A percentile compares a stretch with the other conserved stretches of the same genome.
These are phyloP conservation scores for Muscicapa comitata DNA, from an alignment of 2,797 vertebrate genomes.

Conservation along the genomic window DNA sequence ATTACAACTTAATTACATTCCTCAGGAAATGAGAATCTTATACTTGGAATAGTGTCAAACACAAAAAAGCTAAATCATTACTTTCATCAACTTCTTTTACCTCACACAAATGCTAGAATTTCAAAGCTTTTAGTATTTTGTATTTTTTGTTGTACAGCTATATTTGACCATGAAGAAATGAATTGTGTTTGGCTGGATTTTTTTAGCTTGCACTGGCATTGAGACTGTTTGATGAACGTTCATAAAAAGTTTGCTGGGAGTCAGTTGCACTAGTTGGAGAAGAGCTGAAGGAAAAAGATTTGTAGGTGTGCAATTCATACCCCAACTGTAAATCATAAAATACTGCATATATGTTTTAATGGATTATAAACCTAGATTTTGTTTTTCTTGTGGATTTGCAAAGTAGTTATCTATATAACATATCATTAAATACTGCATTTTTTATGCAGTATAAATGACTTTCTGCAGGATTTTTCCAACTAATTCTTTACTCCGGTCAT, in stretches of 20 bases:
- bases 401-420: background rate
- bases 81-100: background rate
- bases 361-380: background rate
- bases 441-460: background rate
- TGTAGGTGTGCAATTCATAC: background rate
- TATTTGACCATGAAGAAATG: background rate
- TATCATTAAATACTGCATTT: background rate
- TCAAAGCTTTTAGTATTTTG: background rate
- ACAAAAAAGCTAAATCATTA: background rate
- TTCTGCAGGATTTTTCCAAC: background rate
- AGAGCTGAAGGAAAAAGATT: background rate
- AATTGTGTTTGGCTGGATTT: background rate
- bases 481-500: background rate
- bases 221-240: background rate
- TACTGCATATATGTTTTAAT: background rate
- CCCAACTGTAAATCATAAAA: background rate
- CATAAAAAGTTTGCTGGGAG: background rate
- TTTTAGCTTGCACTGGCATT: background rate
- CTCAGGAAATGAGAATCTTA: background rate
- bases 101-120: background rate
- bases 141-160: background rate
- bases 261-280: background rate
- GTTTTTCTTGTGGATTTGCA: background rate
- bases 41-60: background rate
- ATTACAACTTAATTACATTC: slow-evolving; percentile 15